Conservation (phyloP, 2,797 vertebrate genomes). For the Rhinatrema bivittatum region DNA sequence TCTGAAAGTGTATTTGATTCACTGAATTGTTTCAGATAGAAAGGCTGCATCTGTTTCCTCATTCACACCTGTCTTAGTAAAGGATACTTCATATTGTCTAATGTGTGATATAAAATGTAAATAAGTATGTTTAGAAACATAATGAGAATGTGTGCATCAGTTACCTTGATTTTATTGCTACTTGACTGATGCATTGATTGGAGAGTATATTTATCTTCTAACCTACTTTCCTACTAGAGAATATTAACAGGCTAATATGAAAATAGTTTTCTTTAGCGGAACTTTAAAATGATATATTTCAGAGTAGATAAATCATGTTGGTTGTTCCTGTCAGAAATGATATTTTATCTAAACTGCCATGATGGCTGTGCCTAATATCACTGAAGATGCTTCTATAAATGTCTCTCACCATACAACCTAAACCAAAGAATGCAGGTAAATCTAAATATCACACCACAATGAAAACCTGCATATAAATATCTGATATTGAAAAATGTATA, state of each 20-base stretch:
- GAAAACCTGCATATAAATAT: no score
- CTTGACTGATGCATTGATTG: slow-evolving; percentile 53
- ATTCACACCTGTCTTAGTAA: slow-evolving; percentile 61
- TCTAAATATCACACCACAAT: no score
- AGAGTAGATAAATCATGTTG: slow-evolving; percentile 38
- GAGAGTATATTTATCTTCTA: slow-evolving; percentile 60
- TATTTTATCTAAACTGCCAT: slow-evolving; percentile 34
- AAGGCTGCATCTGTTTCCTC: slow-evolving; percentile 63
- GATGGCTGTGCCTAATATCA: no score
- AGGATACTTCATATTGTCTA: slow-evolving; percentile 61
- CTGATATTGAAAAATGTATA: no score
- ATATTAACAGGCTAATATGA: slow-evolving; percentile 42
- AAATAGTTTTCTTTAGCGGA: slow-evolving; percentile 31
- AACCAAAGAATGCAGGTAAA: no score
- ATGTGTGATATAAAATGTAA: slow-evolving; percentile 67
- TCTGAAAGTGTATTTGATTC: slow-evolving; percentile 35
- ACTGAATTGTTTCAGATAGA: slow-evolving; percentile 51
- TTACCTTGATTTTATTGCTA: slow-evolving; percentile 61
- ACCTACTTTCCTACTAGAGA: slow-evolving; percentile 42
- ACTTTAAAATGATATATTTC: slow-evolving; percentile 45
- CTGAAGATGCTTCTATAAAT: no score
- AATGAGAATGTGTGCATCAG: slow-evolving; percentile 60
- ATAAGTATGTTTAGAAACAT: slow-evolving; percentile 63
- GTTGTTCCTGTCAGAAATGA: slow-evolving; percentile 11
- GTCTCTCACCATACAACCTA: no score